Evolutionary conservation across 2,113 vertebrate species (phyloP).

Genomic region (Helogale parvula): DNA sequence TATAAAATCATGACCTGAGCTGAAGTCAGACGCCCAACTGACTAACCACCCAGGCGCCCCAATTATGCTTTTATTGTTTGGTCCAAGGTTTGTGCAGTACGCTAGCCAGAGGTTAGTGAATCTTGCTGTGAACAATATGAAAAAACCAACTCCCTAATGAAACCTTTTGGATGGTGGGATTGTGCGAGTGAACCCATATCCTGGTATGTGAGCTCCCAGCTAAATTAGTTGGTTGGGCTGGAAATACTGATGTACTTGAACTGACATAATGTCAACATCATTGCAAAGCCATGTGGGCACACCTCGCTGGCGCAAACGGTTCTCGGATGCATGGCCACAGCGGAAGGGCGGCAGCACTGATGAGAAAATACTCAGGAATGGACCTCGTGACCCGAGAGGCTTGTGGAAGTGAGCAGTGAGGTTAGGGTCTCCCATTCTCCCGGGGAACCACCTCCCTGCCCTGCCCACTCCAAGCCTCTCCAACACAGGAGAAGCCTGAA

Average conservation of each 20-base stretch:
- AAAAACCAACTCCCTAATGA: neutral
- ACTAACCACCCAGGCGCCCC: too few species aligned
- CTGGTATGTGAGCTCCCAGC: neutral
- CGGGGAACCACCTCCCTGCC: neutral
- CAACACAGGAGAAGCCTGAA: neutral
- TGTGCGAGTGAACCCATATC: neutral
- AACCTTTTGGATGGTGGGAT: neutral
- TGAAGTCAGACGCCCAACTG: too few species aligned
- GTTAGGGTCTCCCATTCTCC: neutral
- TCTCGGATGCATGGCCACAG: neutral
- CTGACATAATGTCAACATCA: neutral
- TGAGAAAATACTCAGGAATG: neutral
- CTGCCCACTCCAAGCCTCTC: neutral
- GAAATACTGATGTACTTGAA: constrained; percentile 21
- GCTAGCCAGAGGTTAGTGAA: neutral
- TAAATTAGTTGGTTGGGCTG: neutral
- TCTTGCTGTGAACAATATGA: neutral
- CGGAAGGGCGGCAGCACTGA: accelerated
- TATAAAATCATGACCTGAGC: too few species aligned
- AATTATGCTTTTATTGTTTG: neutral
- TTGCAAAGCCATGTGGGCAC: neutral
- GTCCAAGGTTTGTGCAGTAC: neutral
- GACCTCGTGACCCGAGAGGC: neutral
- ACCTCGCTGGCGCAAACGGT: neutral
- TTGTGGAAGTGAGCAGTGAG: neutral